Percentiles rank a stretch among this genome's conserved stretches.
Conservation (phyloP, 2,888 invertebrate genomes). For the Acronicta alni region DNA sequence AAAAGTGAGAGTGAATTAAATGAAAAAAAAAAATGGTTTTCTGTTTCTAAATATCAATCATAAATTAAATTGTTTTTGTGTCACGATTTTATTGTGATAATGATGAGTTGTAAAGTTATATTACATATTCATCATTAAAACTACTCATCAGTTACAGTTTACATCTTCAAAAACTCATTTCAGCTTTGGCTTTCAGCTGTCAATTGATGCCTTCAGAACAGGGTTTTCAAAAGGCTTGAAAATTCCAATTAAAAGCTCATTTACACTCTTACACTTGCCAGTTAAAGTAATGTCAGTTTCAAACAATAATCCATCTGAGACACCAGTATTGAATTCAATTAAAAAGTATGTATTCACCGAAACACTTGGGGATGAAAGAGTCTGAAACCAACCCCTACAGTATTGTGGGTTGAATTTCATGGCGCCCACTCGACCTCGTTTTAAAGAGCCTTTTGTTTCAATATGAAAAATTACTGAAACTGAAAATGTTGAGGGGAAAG, state of each 20-base stretch:
- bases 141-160: no score
- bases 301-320: constrained; percentile 47
- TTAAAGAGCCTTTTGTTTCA: constrained; percentile 81
- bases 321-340: constrained; percentile 69
- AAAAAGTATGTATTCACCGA: constrained; percentile 75
- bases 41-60: not conserved
- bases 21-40: not conserved
- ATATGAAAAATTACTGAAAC: constrained; percentile 82
- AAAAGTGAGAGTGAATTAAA: not conserved
- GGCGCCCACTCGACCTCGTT: constrained; percentile 79
- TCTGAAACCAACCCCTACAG: constrained; percentile 34
- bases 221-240: no score
- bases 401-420: constrained; percentile 71
- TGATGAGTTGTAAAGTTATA: no score
- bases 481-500: constrained; percentile 57
- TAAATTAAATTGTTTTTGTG: no score
- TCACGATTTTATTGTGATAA: no score
- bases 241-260: not conserved
- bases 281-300: constrained; percentile 46
- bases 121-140: no score
- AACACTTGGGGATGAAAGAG: constrained; percentile 58
- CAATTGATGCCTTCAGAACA: not conserved
- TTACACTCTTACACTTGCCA: constrained; percentile 21
- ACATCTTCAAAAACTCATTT: not conserved
- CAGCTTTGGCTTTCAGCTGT: not conserved